Percentiles rank a stretch among this genome's conserved stretches.
These are phyloP conservation scores for Paraescarpia echinospica DNA, from an alignment of 1,140 invertebrate species.

Conservation along the genomic window DNA sequence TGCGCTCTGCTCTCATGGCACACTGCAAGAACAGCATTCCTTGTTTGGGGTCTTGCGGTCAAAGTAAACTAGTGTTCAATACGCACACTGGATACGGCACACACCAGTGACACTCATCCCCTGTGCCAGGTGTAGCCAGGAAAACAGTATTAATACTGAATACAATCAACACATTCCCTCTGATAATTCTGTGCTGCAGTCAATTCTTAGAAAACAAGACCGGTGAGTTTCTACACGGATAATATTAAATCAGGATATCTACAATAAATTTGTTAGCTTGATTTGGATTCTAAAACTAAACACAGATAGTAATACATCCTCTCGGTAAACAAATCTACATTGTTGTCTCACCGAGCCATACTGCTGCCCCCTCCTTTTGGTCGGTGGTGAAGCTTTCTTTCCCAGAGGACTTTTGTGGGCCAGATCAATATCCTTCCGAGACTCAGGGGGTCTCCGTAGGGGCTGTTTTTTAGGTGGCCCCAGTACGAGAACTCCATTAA, in stretches of 20 bases:
- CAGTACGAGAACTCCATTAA: background rate
- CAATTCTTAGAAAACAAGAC: background rate
- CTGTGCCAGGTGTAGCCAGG: no score
- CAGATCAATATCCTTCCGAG: background rate
- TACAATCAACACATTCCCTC: no score
- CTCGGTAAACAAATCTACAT: background rate
- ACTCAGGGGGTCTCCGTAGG: background rate
- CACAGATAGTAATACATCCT: background rate
- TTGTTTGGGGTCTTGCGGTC: no score
- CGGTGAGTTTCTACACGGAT: background rate
- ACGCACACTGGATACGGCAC: no score
- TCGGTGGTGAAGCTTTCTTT: background rate
- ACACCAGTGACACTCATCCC: no score
- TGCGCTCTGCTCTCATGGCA: no score
- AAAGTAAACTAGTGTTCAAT: no score
- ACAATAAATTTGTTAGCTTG: background rate
- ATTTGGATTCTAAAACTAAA: background rate
- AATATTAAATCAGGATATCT: background rate
- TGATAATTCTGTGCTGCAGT: background rate
- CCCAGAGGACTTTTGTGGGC: background rate
- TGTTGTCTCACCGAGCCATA: background rate
- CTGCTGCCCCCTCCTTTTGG: background rate
- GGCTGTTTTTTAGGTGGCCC: background rate
- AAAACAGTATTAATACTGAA: no score
- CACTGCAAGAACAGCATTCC: no score